Evolutionary conservation across 2,888 invertebrate species (phyloP).

Genomic region (Drosophila mimetica): DNA sequence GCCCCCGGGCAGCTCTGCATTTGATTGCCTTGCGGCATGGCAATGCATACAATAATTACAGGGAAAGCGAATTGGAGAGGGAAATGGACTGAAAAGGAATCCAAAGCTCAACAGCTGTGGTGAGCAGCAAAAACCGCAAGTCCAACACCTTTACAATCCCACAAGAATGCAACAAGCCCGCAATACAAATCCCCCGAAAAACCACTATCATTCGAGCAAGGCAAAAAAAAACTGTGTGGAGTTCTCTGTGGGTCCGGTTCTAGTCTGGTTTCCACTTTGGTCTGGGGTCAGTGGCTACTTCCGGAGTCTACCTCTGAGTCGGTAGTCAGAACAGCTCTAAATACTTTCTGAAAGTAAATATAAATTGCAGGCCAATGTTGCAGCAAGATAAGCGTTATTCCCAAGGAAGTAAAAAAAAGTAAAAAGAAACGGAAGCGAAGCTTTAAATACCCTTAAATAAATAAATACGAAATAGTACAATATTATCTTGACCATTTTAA

Average conservation of each 20-base stretch:
- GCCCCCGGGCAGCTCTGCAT: slow-evolving; percentile 6
- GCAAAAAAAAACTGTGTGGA: slow-evolving; percentile 20
- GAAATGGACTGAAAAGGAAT: neutral
- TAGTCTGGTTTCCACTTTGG: slow-evolving; percentile 12
- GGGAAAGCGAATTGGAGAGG: neutral
- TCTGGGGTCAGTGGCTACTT: slow-evolving; percentile 17
- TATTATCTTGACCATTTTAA: too few species aligned
- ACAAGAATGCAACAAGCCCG: slow-evolving; percentile 30
- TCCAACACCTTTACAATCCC: slow-evolving; percentile 40
- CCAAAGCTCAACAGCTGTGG: slow-evolving; percentile 18
- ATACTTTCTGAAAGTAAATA: slow-evolving; percentile 70
- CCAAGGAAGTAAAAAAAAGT: slow-evolving; percentile 14
- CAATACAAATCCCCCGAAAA: slow-evolving; percentile 30
- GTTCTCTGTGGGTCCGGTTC: slow-evolving; percentile 7
- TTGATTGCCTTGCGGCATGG: slow-evolving; percentile 24
- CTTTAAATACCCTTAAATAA: neutral
- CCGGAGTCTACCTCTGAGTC: slow-evolving; percentile 7
- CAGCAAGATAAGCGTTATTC: slow-evolving; percentile 62
- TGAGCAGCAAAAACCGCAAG: slow-evolving; percentile 33
- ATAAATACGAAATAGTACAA: too few species aligned
- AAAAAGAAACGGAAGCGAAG: neutral
- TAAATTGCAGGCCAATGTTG: slow-evolving; percentile 50
- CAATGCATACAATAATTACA: slow-evolving; percentile 38
- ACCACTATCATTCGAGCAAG: slow-evolving; percentile 13
- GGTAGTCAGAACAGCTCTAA: slow-evolving; percentile 53